Evolutionary conservation across 2,888 invertebrate species (phyloP), one percentile per base, ranked within the genome.

Genomic region (Eustalomyia histrio): DNA sequence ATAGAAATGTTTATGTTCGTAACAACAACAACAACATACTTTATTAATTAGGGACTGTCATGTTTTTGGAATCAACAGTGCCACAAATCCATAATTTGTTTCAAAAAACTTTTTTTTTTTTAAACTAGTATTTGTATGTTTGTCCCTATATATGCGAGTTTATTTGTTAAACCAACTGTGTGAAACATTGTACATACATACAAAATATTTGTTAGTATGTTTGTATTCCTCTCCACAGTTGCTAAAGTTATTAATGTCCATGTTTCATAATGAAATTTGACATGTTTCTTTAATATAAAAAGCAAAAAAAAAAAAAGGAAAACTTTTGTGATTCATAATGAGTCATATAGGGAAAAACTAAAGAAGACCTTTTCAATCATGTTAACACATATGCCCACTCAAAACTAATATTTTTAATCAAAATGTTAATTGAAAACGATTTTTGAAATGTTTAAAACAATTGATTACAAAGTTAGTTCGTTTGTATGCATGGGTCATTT

Each of bases 41-140:
- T 78, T 78, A 81, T 81, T 81, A 81, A 81, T 81, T 81, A 81
- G 74, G 67, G 61, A 52, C 74, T 81, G 81, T 81, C 81, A 78
- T 78, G 81, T 78, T 81, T 63, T 68, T 67, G 39, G 60, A 71
- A 71, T 78, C 81, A 81, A 81, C 81, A 81, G 75, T 71, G 69
- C 78, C 74, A 78, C 78, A 78, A 81, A 78, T 78, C 71, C 78
- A 75, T 78, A 79, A 79, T 75, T 78, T 78, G 69, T 78, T 74
- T 76, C 47, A 61, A 61, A 61, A 29, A 78, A 57, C 17, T 35
- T 57, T 63, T 33, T 57, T 63, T 33, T 69, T 47, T n/a, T 35
- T 2, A 39, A 39, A 39, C 43, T 47, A 47, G 43, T 53, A 39
- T n/a, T 24, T 39, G 67, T 39, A 47, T n/a, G n/a, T 47, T 47